These are phyloP conservation scores for Tetramorium parvispinum DNA, from an alignment of 1,140 invertebrate species.

Conservation along the genomic window DNA sequence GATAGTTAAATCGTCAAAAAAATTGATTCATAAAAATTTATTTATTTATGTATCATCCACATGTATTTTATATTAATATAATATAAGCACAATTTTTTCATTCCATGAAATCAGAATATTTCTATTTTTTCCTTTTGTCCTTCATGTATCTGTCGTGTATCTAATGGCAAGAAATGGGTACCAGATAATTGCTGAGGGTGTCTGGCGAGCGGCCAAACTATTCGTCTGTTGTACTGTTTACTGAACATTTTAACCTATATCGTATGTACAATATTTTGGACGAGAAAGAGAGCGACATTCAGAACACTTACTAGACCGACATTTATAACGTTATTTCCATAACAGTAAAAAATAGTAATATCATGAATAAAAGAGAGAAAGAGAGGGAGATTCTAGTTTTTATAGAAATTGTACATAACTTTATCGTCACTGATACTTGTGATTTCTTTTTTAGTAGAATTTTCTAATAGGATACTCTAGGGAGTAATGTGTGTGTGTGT, in stretches of 20 bases:
- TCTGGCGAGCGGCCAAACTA: constrained; percentile 39
- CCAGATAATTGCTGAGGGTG: constrained; percentile 31
- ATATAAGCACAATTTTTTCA: neutral
- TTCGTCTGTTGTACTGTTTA: constrained; percentile 33
- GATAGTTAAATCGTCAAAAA: neutral
- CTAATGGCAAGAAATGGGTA: constrained; percentile 6
- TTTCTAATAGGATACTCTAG: too few relatives aligned
- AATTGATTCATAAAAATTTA: neutral
- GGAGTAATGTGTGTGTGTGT: too few relatives aligned
- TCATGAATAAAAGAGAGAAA: neutral
- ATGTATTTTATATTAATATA: neutral
- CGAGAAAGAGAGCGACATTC: neutral
- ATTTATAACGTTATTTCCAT: neutral
- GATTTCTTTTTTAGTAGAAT: too few relatives aligned
- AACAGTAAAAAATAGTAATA: neutral
- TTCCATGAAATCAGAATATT: neutral
- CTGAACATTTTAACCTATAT: constrained; percentile 1
- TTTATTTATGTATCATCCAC: neutral
- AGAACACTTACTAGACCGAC: neutral
- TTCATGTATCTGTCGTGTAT: neutral
- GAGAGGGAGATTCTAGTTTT: constrained; percentile 7
- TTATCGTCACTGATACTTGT: neutral
- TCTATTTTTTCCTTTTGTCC: neutral
- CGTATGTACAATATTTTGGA: neutral
- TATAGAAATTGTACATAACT: neutral